Conservation (phyloP, 37 sponge, comb jelly and placozoan genomes). For the Cliona cf. orientalis region DNA sequence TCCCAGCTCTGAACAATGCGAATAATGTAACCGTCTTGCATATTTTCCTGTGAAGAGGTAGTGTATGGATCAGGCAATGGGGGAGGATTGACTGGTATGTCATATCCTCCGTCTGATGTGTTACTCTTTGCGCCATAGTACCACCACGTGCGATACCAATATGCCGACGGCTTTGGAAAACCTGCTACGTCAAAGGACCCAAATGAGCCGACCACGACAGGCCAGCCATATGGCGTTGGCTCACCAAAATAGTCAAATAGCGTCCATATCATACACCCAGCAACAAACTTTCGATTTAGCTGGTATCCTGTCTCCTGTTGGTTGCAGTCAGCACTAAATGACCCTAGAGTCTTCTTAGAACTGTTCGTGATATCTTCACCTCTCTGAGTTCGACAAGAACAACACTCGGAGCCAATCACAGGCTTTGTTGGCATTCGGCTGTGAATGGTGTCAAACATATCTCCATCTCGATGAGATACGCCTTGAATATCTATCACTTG, state of each 20-base stretch:
- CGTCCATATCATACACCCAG: constrained; percentile 69
- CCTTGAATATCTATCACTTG: constrained; percentile 60
- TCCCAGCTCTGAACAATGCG: constrained; percentile 64
- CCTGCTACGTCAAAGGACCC: constrained; percentile 71
- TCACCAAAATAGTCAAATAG: constrained; percentile 67
- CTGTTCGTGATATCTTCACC: constrained; percentile 37
- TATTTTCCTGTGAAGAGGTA: constrained; percentile 23
- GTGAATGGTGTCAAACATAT: constrained; percentile 39
- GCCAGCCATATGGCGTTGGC: constrained; percentile 58
- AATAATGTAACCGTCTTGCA: constrained; percentile 33
- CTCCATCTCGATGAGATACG: constrained; percentile 53
- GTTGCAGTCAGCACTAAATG: constrained; percentile 60
- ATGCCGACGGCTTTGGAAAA: constrained; percentile 64
- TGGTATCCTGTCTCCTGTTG: constrained; percentile 31
- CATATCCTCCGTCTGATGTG: constrained; percentile 25
- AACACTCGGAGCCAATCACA: constrained; percentile 31
- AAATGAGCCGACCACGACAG: constrained; percentile 52
- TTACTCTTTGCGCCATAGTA: constrained; percentile 46
- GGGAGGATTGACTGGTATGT: constrained; percentile 37
- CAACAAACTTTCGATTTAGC: constrained; percentile 51
- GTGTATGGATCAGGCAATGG: constrained; percentile 26
- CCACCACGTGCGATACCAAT: constrained; percentile 74
- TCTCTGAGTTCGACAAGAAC: constrained; percentile 40
- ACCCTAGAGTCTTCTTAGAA: neutral
- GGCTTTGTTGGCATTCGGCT: constrained; percentile 44